Evolutionary conservation across 2,113 vertebrate species (phyloP), one percentile per base, ranked within the genome.

Genomic region (Xiphias gladius): DNA sequence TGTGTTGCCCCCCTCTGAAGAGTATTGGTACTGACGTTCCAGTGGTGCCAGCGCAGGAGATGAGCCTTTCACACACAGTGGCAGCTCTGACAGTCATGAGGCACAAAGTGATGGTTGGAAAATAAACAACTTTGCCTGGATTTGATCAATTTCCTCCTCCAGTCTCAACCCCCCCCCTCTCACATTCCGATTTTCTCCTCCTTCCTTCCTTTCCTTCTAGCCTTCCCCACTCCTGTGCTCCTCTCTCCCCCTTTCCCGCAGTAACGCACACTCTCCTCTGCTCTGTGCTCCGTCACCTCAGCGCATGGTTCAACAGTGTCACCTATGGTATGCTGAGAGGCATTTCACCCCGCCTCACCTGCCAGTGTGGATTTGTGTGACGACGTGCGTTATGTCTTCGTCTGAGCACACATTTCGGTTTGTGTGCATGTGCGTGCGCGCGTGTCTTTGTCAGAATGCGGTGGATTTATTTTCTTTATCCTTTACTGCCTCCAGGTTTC

Each of bases 221-320:
- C 7, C 5, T 41, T 30, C 28, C 16, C n/a, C 5, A 24, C 28
- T 9, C 35, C 46, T 35, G 17, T 37, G 9, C 63, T 54, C 5
- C 73, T 35, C 26, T 57, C 8, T 17, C 65, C 20, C 22, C 46
- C 59, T 43, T 37, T 72, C 3, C 35, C 58, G 43, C 46, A 1
- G 73, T 26, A 0, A n/a, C 37, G 5, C 75, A 37, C 76, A 7
- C 26, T 17, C 1, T n/a, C 17, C 0, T 43, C 28, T 39, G 35
- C 32, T 66, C 46, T 26, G 17, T 55, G 37, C 54, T 62, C 5
- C 0, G 30, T 82, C 54, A 71, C 62, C 61, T 86, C 79, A 1
- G n/a, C 71, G 55, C 76, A n/a, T 4, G 89, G 91, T 89, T 89
- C 91, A 90, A 90, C 87, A 88, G 86, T 92, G 92, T 91, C 92